phyloP scores from a whole-genome alignment of 2,113 vertebrate species.

The Casuarius casuarius region DNA sequence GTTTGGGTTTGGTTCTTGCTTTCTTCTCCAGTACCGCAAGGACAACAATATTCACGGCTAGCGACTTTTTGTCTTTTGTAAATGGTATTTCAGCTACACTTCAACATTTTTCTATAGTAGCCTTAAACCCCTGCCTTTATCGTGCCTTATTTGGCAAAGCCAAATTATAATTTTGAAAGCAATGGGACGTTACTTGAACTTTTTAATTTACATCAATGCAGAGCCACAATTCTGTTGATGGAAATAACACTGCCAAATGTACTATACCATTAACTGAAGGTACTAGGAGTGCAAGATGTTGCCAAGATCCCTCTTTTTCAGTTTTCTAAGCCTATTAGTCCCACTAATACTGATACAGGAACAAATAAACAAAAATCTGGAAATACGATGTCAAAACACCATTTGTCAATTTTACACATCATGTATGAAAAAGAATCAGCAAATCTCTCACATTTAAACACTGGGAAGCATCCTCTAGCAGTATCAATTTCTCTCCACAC shows the following conservation, averaged over 20 bases:
- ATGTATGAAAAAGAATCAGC: background rate
- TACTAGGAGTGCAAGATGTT: background rate
- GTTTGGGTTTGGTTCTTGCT: background rate
- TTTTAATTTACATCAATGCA: background rate
- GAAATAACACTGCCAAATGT: background rate
- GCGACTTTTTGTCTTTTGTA: background rate
- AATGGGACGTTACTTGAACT: background rate
- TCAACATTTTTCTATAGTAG: background rate
- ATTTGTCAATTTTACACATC: background rate
- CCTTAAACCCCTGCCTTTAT: background rate
- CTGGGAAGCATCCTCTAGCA: background rate
- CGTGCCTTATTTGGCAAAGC: background rate
- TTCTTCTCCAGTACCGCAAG: background rate
- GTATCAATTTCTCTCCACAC: background rate
- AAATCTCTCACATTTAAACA: background rate
- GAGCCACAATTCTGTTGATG: background rate
- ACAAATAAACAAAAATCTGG: background rate
- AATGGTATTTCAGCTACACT: background rate
- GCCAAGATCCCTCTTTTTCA: background rate
- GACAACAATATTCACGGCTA: background rate
- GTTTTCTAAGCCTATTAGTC: background rate
- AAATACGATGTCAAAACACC: background rate
- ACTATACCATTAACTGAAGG: background rate
- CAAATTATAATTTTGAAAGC: background rate
- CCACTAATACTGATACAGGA: background rate